phyloP scores from a whole-genome alignment of 2,888 invertebrate genomes.

The Platycheirus rosarum region DNA sequence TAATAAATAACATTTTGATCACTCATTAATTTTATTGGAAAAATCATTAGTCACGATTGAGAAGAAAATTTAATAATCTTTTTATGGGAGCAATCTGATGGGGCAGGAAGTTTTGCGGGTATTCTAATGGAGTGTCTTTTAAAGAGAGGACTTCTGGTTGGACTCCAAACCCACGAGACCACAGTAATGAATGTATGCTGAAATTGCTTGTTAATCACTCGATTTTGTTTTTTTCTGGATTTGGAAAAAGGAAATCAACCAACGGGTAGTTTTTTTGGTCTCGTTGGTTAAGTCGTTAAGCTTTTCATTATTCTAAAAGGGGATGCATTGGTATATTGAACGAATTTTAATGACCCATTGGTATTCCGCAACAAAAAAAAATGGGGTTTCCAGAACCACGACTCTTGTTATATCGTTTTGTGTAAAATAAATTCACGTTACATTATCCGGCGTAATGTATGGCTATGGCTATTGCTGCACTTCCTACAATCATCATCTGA shows the following conservation, averaged over 20 bases:
- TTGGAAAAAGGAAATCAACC: background rate
- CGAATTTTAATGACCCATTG: constrained; percentile 55
- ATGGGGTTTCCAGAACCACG: constrained; percentile 13
- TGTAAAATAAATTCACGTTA: constrained; percentile 44
- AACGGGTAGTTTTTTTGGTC: background rate
- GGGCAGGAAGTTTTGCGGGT: too few species aligned
- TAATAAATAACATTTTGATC: constrained; percentile 77
- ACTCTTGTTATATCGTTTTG: constrained; percentile 12
- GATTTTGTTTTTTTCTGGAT: constrained; percentile 18
- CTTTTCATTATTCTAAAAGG: constrained; percentile 29
- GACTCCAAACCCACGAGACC: constrained; percentile 1
- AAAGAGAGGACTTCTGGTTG: background rate
- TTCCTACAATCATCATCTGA: background rate
- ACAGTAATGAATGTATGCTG: constrained; percentile 27
- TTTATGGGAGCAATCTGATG: too few species aligned
- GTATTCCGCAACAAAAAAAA: background rate
- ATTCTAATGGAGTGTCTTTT: constrained; percentile 1
- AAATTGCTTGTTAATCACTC: constrained; percentile 58
- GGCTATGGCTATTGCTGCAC: constrained; percentile 5
- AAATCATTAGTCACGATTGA: constrained; percentile 80
- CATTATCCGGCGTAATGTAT: constrained; percentile 11
- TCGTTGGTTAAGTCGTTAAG: constrained; percentile 34
- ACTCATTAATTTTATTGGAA: constrained; percentile 80
- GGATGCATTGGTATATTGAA: constrained; percentile 32
- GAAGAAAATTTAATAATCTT: constrained; percentile 69